Evolutionary conservation across 1,140 invertebrate species (phyloP).

Genomic region (Hylaeus anthracinus): DNA sequence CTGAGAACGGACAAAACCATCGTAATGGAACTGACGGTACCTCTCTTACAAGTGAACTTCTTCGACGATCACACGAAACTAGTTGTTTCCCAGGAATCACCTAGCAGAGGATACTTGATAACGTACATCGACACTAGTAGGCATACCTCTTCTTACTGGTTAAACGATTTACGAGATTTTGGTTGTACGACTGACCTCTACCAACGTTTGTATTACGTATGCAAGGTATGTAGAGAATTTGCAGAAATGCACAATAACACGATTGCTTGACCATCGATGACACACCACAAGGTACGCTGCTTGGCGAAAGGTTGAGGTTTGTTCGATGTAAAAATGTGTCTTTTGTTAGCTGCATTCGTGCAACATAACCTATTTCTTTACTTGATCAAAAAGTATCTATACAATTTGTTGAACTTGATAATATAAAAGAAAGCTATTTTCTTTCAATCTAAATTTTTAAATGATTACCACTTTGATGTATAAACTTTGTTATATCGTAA

Average conservation of each 20-base stretch:
- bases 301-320: conserved; percentile 1
- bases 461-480: background rate
- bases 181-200: conserved; percentile 83
- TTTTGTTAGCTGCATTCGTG: conserved; percentile 28
- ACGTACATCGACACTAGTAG: conserved; percentile 87
- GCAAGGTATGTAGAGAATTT: conserved; percentile 80
- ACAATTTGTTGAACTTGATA: background rate
- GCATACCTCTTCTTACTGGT: conserved; percentile 83
- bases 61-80: conserved; percentile 91
- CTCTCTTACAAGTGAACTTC: conserved; percentile 85
- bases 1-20: conserved; percentile 88
- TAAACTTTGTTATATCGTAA: conserved; percentile 3
- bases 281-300: background rate
- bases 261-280: conserved; percentile 47
- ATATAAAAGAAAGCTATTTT: background rate
- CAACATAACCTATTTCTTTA: background rate
- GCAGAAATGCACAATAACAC: conserved; percentile 78
- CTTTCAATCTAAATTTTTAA: background rate
- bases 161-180: conserved; percentile 82
- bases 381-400: background rate
- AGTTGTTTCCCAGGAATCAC: conserved; percentile 85
- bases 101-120: conserved; percentile 80
- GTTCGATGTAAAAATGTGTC: background rate
- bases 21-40: conserved; percentile 84
- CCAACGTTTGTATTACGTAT: conserved; percentile 84